Percentiles rank a stretch among this genome's conserved stretches.
Conservation (phyloP, 2,113 vertebrate species). For the Paradisaea rubra region DNA sequence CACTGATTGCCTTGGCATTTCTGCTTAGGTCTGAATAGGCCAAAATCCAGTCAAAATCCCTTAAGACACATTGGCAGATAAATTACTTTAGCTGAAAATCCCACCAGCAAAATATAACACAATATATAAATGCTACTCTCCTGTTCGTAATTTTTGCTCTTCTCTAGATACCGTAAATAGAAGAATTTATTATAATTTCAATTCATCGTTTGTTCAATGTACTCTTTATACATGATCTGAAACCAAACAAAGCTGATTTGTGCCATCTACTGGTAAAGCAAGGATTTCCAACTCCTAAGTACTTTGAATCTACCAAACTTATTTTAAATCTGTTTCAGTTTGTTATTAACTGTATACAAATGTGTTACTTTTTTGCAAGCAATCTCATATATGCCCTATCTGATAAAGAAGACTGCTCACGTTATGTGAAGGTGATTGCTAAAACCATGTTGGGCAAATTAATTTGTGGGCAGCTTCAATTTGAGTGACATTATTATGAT, state of each 20-base stretch:
- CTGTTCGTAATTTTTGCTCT: neutral
- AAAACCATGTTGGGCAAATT: neutral
- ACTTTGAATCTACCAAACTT: neutral
- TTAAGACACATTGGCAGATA: neutral
- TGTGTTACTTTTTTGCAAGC: neutral
- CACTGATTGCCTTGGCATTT: neutral
- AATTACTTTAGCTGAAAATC: neutral
- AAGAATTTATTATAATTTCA: neutral
- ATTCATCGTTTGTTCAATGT: neutral
- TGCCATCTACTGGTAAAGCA: constrained; percentile 54
- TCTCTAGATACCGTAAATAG: neutral
- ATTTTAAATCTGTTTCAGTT: neutral
- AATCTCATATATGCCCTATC: neutral
- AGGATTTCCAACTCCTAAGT: neutral
- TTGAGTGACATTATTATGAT: neutral
- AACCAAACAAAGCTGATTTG: constrained; percentile 31
- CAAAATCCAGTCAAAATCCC: neutral
- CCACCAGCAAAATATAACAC: neutral
- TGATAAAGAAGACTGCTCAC: neutral
- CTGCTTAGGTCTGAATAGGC: neutral
- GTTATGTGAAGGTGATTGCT: neutral
- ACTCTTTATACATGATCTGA: neutral
- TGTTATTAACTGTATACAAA: neutral
- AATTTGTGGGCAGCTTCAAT: neutral
- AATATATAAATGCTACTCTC: neutral